Conservation (phyloP, 2,888 invertebrate species). For the Drosophila fulvimacula region DNA sequence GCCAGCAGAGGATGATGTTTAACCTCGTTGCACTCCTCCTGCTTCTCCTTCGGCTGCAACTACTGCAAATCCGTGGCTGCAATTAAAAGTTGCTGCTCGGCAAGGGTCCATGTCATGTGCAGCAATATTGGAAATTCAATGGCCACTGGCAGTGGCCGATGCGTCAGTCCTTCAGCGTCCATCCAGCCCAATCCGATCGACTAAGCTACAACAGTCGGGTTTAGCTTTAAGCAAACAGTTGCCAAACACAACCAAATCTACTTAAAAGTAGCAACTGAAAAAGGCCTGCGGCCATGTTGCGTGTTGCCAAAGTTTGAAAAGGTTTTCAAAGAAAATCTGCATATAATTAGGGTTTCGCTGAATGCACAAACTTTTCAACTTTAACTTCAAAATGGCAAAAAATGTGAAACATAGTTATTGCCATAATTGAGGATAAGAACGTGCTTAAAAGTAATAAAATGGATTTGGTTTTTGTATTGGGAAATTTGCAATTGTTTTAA, state of each 20-base stretch:
- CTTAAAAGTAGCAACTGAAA: slow-evolving; percentile 14
- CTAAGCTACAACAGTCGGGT: slow-evolving; percentile 2
- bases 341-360: slow-evolving; percentile 24
- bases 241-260: slow-evolving; percentile 30
- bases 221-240: slow-evolving; percentile 40
- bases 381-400: not conserved
- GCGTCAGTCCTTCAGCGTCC: slow-evolving; percentile 10
- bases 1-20: slow-evolving; percentile 4
- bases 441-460: not conserved
- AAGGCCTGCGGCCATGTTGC: slow-evolving; percentile 17
- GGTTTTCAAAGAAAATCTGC: slow-evolving; percentile 20
- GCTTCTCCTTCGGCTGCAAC: slow-evolving; percentile 20
- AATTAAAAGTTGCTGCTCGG: slow-evolving; percentile 68
- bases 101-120: slow-evolving; percentile 50
- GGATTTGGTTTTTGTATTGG: not conserved
- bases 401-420: not conserved
- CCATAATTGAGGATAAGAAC: not conserved
- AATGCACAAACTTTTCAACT: slow-evolving; percentile 4
- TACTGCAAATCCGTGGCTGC: slow-evolving; percentile 63
- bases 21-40: slow-evolving; percentile 2
- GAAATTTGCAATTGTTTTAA: not conserved
- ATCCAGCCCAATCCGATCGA: not conserved
- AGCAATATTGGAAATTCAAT: slow-evolving; percentile 51
- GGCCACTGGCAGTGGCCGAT: slow-evolving; percentile 33
- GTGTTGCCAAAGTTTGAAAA: slow-evolving; percentile 12